A percentile compares a stretch with the other conserved stretches of the same genome.
phyloP scores from a whole-genome alignment of 1,140 invertebrate genomes.

The Apis laboriosa region DNA sequence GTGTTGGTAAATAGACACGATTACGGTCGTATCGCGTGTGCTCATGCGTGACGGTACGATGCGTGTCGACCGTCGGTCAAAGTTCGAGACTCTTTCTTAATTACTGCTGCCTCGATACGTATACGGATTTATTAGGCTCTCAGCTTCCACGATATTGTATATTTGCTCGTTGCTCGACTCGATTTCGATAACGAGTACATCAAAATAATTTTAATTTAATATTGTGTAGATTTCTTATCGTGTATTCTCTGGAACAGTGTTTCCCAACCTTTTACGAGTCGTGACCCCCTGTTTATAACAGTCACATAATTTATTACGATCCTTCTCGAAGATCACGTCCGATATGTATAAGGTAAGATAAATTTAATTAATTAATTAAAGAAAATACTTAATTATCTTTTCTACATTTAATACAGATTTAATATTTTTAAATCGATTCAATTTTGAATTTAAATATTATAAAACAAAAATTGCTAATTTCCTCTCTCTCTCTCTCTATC shows the following conservation, averaged over 20 bases:
- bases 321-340: too few species aligned
- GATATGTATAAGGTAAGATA: too few species aligned
- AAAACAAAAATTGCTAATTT: too few species aligned
- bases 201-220: not conserved
- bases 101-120: slow-evolving; percentile 49
- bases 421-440: too few species aligned
- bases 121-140: slow-evolving; percentile 48
- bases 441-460: too few species aligned
- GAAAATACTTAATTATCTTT: too few species aligned
- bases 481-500: too few species aligned
- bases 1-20: slow-evolving; percentile 63
- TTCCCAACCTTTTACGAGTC: too few species aligned
- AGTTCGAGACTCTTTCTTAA: slow-evolving; percentile 64
- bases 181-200: not conserved
- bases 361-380: too few species aligned
- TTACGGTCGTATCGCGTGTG: slow-evolving; percentile 50
- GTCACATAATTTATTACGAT: too few species aligned
- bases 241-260: not conserved
- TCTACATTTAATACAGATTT: too few species aligned
- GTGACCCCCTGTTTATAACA: too few species aligned
- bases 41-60: slow-evolving; percentile 45
- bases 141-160: not conserved
- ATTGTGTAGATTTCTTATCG: not conserved
- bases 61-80: slow-evolving; percentile 52
- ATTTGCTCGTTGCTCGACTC: not conserved